Percentiles rank a stretch among this genome's conserved stretches.
Evolutionary conservation across 2,888 invertebrate species (phyloP).

Genomic region (Pollenia labialis): DNA sequence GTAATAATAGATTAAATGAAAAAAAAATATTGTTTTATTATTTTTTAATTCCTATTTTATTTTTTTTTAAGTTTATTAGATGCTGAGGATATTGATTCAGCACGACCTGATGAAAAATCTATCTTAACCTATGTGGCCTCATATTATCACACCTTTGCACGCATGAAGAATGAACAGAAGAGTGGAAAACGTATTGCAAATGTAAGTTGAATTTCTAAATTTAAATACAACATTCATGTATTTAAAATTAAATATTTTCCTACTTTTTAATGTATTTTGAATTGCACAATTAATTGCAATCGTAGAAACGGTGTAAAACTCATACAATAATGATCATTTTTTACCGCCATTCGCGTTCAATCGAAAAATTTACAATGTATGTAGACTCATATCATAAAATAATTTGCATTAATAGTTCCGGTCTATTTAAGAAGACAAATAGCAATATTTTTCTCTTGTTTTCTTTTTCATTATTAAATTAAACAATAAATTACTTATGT

Average conservation of each 20-base stretch:
- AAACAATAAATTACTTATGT: slow-evolving; percentile 39
- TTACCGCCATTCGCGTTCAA: background rate
- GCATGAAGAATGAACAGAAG: slow-evolving; percentile 99
- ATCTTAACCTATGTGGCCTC: slow-evolving; percentile 99
- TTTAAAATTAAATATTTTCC: too few relatives aligned
- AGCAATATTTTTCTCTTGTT: slow-evolving; percentile 23
- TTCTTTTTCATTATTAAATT: slow-evolving; percentile 44
- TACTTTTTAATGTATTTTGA: too few relatives aligned
- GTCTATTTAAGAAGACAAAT: slow-evolving; percentile 64
- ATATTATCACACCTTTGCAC: slow-evolving; percentile 99
- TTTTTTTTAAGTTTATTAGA: slow-evolving; percentile 90
- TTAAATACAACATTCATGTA: too few relatives aligned
- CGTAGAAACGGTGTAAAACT: background rate
- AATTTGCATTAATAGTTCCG: slow-evolving; percentile 67
- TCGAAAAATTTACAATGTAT: background rate
- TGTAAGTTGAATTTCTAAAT: slow-evolving; percentile 85
- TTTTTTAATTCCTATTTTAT: background rate
- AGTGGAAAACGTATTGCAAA: slow-evolving; percentile 98
- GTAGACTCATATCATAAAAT: slow-evolving; percentile 7
- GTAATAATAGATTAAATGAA: background rate
- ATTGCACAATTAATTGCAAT: too few relatives aligned
- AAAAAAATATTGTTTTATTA: too few relatives aligned
- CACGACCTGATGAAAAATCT: slow-evolving; percentile 98
- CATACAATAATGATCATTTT: slow-evolving; percentile 9
- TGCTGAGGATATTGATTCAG: slow-evolving; percentile 98